These are phyloP conservation scores for Lasioglossum pauxillum DNA, from an alignment of 2,888 invertebrate species.

Conservation along the genomic window DNA sequence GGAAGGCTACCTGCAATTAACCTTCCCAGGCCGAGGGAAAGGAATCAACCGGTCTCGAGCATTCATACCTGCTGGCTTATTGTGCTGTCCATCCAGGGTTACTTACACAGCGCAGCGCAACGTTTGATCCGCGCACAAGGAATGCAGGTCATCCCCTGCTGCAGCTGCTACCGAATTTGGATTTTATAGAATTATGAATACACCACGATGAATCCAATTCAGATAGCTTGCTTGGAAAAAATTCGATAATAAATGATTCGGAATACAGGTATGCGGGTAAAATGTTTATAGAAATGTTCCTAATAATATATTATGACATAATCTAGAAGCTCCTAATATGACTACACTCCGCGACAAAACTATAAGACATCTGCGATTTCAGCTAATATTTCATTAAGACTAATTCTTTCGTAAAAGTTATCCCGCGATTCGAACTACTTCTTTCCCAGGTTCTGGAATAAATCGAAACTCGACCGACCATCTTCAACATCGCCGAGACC, in stretches of 20 bases:
- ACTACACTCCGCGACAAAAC: no score
- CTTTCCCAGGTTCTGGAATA: no score
- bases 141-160: neutral
- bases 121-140: neutral
- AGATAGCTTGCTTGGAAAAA: neutral
- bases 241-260: neutral
- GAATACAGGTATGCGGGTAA: neutral
- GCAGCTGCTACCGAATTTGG: neutral
- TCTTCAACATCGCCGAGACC: no score
- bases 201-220: neutral
- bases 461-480: no score
- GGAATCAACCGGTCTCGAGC: neutral
- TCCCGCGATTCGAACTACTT: no score
- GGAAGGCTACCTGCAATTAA: conserved; percentile 1
- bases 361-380: no score
- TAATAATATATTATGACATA: no score
- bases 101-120: neutral
- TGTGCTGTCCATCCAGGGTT: neutral
- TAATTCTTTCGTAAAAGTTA: no score
- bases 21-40: neutral
- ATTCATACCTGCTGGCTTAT: neutral
- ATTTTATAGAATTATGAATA: neutral
- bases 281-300: neutral
- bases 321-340: no score
- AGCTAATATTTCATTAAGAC: no score